These are phyloP conservation scores for Poeciliopsis infans DNA, from an alignment of 2,797 vertebrate genomes.

Conservation along the genomic window DNA sequence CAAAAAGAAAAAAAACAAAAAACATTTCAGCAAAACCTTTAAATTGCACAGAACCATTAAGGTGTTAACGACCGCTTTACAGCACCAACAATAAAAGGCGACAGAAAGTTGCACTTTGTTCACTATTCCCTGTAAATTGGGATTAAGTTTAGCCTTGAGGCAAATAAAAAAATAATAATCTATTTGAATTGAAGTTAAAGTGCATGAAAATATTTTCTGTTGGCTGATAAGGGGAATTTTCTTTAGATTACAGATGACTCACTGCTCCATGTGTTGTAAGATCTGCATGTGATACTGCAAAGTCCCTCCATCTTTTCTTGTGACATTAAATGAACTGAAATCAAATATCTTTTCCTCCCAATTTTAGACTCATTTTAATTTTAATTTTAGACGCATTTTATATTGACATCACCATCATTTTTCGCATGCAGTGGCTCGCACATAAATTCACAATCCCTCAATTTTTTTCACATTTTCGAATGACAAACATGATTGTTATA, in stretches of 20 bases:
- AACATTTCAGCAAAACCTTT: constrained; percentile 38
- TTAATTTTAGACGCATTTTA: no score
- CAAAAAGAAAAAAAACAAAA: constrained; percentile 4
- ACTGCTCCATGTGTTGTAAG: not conserved
- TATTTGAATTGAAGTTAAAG: not conserved
- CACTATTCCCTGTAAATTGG: constrained; percentile 11
- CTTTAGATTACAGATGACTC: not conserved
- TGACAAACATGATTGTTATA: not conserved
- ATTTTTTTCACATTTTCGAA: not conserved
- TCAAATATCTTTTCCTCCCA: not conserved
- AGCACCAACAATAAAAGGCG: constrained; percentile 39
- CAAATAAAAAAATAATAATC: not conserved
- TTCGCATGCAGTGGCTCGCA: not conserved
- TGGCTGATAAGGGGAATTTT: not conserved
- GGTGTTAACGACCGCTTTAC: constrained; percentile 57
- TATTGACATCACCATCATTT: not conserved
- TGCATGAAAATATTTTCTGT: not conserved
- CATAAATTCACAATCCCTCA: not conserved
- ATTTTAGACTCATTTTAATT: not conserved
- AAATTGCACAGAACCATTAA: constrained; percentile 46
- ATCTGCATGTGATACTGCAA: not conserved
- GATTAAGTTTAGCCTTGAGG: constrained; percentile 40
- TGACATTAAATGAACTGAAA: not conserved
- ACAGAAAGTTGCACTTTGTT: constrained; percentile 46
- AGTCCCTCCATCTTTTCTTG: not conserved